These are phyloP conservation scores for Zaprionus tsacasi DNA, from an alignment of 1,140 invertebrate genomes.

Conservation along the genomic window DNA sequence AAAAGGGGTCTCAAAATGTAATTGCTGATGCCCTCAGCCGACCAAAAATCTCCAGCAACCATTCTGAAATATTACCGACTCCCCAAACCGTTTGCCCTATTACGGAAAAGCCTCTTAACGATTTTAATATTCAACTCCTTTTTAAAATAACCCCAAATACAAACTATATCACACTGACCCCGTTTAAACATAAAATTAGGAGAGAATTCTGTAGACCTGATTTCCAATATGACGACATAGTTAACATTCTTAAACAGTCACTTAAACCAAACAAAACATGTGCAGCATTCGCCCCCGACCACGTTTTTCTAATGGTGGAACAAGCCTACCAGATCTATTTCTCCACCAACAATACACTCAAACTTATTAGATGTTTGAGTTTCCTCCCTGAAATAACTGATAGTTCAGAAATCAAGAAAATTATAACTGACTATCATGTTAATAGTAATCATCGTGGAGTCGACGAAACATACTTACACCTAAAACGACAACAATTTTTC, in stretches of 20 bases:
- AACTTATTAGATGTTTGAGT: background rate
- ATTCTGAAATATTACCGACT: background rate
- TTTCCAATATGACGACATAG: background rate
- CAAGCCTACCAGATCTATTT: background rate
- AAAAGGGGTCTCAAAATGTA: background rate
- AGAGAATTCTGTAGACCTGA: background rate
- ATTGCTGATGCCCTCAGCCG: constrained; percentile 29
- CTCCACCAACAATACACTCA: background rate
- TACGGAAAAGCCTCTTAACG: background rate
- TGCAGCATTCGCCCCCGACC: background rate
- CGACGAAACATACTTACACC: too few species aligned
- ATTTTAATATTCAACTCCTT: background rate
- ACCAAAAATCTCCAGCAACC: background rate
- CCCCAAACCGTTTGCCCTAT: too few species aligned
- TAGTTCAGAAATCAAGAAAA: background rate
- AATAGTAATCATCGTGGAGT: background rate
- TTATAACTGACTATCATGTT: constrained; percentile 3
- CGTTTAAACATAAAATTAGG: background rate
- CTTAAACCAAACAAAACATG: background rate
- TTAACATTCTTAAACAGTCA: constrained; percentile 3
- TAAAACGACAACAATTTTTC: too few species aligned
- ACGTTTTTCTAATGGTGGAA: background rate
- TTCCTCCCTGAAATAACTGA: background rate
- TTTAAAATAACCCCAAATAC: too few species aligned
- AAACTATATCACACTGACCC: background rate